phyloP scores from a whole-genome alignment of 2,888 invertebrate genomes.

The Tromatobia lineatoria region DNA sequence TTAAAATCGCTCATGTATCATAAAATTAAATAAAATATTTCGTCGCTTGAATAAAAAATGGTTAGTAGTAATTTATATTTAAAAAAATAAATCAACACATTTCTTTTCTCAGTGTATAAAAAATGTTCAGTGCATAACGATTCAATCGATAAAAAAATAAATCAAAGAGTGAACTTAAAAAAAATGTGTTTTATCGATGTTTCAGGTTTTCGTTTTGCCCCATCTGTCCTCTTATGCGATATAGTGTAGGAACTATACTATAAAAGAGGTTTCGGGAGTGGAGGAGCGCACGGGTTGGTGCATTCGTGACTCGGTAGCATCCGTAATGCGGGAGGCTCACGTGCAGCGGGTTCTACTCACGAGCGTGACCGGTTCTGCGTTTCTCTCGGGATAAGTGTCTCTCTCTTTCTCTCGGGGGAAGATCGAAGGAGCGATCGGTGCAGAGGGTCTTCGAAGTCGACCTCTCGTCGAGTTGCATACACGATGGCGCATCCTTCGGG shows the following conservation, averaged over 20 bases:
- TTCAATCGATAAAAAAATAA: too few species aligned
- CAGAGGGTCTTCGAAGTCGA: slow-evolving; percentile 50
- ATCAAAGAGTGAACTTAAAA: not conserved
- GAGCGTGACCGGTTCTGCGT: slow-evolving; percentile 81
- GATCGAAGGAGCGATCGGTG: slow-evolving; percentile 62
- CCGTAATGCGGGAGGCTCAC: slow-evolving; percentile 62
- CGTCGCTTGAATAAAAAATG: too few species aligned
- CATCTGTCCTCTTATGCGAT: not conserved
- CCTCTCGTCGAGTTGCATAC: slow-evolving; percentile 47
- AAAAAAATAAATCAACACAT: too few species aligned
- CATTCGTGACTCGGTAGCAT: slow-evolving; percentile 68
- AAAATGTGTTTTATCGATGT: not conserved
- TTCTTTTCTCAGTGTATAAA: too few species aligned
- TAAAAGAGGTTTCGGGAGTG: slow-evolving; percentile 40
- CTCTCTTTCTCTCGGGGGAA: slow-evolving; percentile 21
- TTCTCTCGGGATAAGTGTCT: slow-evolving; percentile 63
- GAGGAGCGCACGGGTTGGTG: slow-evolving; percentile 11
- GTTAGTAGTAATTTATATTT: too few species aligned
- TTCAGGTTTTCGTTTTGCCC: slow-evolving; percentile 19
- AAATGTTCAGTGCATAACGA: too few species aligned
- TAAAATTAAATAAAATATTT: too few species aligned
- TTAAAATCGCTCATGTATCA: too few species aligned
- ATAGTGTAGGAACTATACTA: not conserved
- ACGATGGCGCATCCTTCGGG: slow-evolving; percentile 28
- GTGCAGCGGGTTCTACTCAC: slow-evolving; percentile 59